A percentile compares a stretch with the other conserved stretches of the same genome.
These are phyloP conservation scores for Baccha elongata DNA, from an alignment of 2,888 invertebrate genomes.

Conservation along the genomic window DNA sequence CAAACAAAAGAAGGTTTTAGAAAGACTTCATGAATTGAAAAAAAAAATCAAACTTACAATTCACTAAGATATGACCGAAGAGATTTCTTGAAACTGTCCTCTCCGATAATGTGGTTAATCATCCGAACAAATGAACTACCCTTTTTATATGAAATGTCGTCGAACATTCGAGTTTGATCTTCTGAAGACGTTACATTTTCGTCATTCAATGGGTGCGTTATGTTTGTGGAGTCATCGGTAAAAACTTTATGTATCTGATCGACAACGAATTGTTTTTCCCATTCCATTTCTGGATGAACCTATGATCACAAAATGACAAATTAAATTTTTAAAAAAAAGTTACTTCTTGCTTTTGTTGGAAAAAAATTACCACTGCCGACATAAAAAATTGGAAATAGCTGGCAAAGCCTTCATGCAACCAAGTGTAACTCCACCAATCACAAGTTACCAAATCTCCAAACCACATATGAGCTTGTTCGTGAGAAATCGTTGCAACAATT, in stretches of 20 bases:
- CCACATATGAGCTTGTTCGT: conserved; percentile 86
- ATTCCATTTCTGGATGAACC: conserved; percentile 86
- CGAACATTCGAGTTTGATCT: conserved; percentile 86
- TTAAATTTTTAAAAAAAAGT: too few species aligned
- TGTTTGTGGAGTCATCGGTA: conserved; percentile 84
- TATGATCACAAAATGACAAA: too few species aligned
- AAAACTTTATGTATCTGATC: conserved; percentile 87
- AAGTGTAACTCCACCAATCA: conserved; percentile 85
- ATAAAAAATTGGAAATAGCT: conserved; percentile 89
- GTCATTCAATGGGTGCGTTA: conserved; percentile 85
- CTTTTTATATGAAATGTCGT: conserved; percentile 87
- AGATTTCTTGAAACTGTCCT: conserved; percentile 83
- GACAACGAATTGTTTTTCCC: conserved; percentile 87
- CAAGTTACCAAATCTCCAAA: conserved; percentile 85
- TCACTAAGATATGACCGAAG: conserved; percentile 84
- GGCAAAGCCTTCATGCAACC: conserved; percentile 87
- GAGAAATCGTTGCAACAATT: conserved; percentile 84
- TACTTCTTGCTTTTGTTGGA: too few species aligned
- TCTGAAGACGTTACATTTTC: conserved; percentile 84
- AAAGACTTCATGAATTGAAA: too few species aligned
- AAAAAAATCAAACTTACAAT: conserved; percentile 75
- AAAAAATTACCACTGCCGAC: conserved; percentile 78
- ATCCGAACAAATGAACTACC: conserved; percentile 87
- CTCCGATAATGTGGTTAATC: conserved; percentile 86
- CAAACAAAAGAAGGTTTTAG: too few species aligned